A percentile compares a stretch with the other conserved stretches of the same genome.
Evolutionary conservation across 2,888 invertebrate genomes (phyloP).

Genomic region (Parapristionchus giblindavisi): DNA sequence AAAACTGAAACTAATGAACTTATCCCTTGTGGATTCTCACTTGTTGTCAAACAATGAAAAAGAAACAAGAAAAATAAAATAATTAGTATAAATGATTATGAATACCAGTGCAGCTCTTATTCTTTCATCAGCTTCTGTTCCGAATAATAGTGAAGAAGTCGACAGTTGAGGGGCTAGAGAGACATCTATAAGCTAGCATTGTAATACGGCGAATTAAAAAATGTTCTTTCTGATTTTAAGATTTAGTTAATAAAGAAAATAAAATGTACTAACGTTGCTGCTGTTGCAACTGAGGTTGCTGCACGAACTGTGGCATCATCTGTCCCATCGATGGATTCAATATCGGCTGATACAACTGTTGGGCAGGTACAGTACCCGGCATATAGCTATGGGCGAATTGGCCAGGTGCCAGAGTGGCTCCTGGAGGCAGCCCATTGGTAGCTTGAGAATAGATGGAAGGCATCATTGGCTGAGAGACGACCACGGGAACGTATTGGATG

Average conservation of each 20-base stretch:
- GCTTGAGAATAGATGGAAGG: background rate
- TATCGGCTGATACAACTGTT: slow-evolving; percentile 26
- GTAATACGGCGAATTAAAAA: background rate
- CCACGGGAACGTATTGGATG: slow-evolving; percentile 38
- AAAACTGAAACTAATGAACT: background rate
- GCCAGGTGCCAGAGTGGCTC: background rate
- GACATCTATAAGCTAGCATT: background rate
- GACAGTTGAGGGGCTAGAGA: slow-evolving; percentile 21
- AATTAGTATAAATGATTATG: background rate
- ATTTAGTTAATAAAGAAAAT: too few relatives aligned
- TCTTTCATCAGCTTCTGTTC: slow-evolving; percentile 14
- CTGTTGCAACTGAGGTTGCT: too few relatives aligned
- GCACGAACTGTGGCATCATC: too few relatives aligned
- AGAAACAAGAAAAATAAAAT: too few relatives aligned
- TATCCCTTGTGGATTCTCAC: background rate
- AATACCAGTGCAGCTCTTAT: slow-evolving; percentile 28
- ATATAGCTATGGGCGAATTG: background rate
- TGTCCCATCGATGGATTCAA: slow-evolving; percentile 11
- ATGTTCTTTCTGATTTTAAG: too few relatives aligned
- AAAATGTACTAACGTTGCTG: too few relatives aligned
- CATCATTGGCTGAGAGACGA: slow-evolving; percentile 36
- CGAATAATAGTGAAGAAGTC: slow-evolving; percentile 5
- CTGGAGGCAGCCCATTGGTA: background rate
- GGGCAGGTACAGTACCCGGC: too few relatives aligned
- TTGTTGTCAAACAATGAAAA: background rate